phyloP scores from a whole-genome alignment of 2,888 invertebrate species.

The Volucella inflata region DNA sequence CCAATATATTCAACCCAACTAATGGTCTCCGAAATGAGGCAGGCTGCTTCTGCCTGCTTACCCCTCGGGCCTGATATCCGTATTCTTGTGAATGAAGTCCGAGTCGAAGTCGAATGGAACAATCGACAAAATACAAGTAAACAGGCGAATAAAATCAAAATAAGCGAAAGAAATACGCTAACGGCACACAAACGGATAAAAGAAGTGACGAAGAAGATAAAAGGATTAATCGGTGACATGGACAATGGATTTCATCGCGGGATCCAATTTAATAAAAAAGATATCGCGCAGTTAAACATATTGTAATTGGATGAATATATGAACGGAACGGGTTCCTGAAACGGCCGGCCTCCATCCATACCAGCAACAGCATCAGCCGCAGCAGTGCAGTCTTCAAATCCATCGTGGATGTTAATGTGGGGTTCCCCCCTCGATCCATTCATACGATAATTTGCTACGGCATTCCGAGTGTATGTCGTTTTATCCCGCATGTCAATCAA shows the following conservation, averaged over 20 bases:
- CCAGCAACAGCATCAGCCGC: too few species aligned
- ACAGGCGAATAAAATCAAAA: constrained; percentile 17
- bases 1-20: constrained; percentile 73
- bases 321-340: constrained; percentile 78
- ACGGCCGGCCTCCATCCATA: constrained; percentile 67
- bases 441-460: constrained; percentile 82
- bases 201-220: constrained; percentile 82
- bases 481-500: constrained; percentile 84
- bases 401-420: constrained; percentile 19
- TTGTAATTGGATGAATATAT: constrained; percentile 80
- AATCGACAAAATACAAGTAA: constrained; percentile 26
- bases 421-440: constrained; percentile 72
- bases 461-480: constrained; percentile 84
- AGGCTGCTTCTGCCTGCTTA: constrained; percentile 31
- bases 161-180: constrained; percentile 35
- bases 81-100: constrained; percentile 68
- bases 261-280: constrained; percentile 78
- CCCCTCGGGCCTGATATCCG: constrained; percentile 1
- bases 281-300: constrained; percentile 82
- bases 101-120: constrained; percentile 45
- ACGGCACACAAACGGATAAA: constrained; percentile 64
- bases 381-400: constrained; percentile 48
- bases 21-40: constrained; percentile 63
- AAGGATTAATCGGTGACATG: constrained; percentile 84
- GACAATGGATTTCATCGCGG: constrained; percentile 78